Evolutionary conservation across 1,140 invertebrate genomes (phyloP).

Genomic region (Vanessa atalanta): DNA sequence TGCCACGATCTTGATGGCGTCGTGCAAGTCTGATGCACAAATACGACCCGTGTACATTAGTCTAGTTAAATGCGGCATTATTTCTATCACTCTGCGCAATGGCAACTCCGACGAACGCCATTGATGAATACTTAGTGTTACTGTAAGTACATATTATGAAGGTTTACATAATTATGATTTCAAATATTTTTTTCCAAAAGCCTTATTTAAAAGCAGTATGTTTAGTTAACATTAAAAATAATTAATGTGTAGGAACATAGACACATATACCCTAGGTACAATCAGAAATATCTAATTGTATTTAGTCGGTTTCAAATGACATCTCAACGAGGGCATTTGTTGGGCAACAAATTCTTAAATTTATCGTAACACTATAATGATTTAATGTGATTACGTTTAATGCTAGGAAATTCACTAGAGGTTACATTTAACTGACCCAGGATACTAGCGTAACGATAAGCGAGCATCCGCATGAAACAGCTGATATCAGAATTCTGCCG

Average conservation of each 20-base stretch:
- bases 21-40: slow-evolving; percentile 47
- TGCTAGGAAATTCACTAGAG: not conserved
- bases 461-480: slow-evolving; percentile 58
- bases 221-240: too few species aligned
- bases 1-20: slow-evolving; percentile 51
- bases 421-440: slow-evolving; percentile 43
- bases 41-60: slow-evolving; percentile 53
- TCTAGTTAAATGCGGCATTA: slow-evolving; percentile 55
- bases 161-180: too few species aligned
- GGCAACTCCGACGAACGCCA: slow-evolving; percentile 55
- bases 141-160: slow-evolving; percentile 39
- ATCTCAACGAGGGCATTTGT: too few species aligned
- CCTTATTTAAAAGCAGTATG: too few species aligned
- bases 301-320: too few species aligned
- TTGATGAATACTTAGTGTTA: slow-evolving; percentile 61
- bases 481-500: slow-evolving; percentile 60
- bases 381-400: too few species aligned
- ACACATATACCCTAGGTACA: too few species aligned
- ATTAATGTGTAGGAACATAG: too few species aligned
- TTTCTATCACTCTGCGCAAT: slow-evolving; percentile 53
- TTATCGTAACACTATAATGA: too few species aligned
- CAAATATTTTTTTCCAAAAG: too few species aligned
- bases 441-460: slow-evolving; percentile 48
- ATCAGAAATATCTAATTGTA: too few species aligned
- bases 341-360: too few species aligned